These are phyloP conservation scores for Tipula confusa DNA, from an alignment of 2,888 invertebrate genomes.

Conservation along the genomic window DNA sequence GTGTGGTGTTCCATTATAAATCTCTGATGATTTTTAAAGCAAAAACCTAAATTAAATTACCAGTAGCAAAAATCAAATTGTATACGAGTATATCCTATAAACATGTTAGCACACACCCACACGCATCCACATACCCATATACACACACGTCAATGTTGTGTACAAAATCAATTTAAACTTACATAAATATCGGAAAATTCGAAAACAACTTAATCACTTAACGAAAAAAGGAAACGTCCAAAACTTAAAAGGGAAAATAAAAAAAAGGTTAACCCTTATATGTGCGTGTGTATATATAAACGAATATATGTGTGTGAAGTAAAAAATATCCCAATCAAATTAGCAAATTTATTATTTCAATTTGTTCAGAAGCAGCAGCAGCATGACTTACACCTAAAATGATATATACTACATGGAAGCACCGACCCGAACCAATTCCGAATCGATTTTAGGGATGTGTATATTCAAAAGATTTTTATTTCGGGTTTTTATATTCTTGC, in stretches of 20 bases:
- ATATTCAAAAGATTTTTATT: not conserved
- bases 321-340: not conserved
- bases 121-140: not conserved
- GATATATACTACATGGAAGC: not conserved
- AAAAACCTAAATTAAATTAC: not conserved
- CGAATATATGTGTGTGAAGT: not conserved
- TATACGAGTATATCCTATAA: not conserved
- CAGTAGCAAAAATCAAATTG: conserved; percentile 3
- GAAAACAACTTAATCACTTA: conserved; percentile 9
- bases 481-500: not conserved
- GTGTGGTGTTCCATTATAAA: no score
- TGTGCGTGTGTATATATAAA: not conserved
- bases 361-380: not conserved
- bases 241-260: not conserved
- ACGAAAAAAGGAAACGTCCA: not conserved
- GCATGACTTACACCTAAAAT: not conserved
- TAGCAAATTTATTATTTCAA: not conserved
- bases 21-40: no score
- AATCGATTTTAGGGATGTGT: not conserved
- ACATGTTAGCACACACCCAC: not conserved
- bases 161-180: not conserved
- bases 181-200: not conserved
- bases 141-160: not conserved
- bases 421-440: not conserved
- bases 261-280: not conserved